Base-by-base conservation (phyloP, 2,797 vertebrate genomes). In the Eurystomus glaucurus region DNA sequence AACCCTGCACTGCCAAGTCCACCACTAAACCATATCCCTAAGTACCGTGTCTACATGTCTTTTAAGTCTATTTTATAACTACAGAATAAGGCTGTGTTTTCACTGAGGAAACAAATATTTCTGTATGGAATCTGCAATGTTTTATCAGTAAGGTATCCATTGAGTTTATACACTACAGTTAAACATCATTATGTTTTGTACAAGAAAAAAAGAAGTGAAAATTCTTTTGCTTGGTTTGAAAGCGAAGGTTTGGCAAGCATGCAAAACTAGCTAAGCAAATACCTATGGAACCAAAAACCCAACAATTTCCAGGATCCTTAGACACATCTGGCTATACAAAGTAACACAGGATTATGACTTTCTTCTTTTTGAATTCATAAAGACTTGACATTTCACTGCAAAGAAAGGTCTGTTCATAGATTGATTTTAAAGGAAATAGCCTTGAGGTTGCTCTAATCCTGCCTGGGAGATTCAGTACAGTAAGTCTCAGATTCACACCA, bases 371-470 rank as follows among this genome's bases (percentile, higher is more conserved):
- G 41, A 86, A 87, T 82, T 76, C 61, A 89, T 62, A 60, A 92
- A 91, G 74, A 45, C 65, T 46, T 74, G 55, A 90, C 64, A 89
- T 77, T 77, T 96, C 68, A 78, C 22, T 14, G 54, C 60, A 95
- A 90, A 75, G 45, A 89, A 88, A 84, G 54, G 61, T 81, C 69
- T 93, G 37, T 92, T 93, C 82, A 69, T 6, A 41, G 29, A 11
- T 2, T 65, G 71, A 39, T 72, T 69, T 78, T 81, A 79, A 89
- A 88, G 54, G 46, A 91, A 97, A 89, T 62, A 85, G 81, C 91
- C 58, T 78, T 80, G 55, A 80, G 54, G 33, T 87, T 90, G 21
- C 31, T 39, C 41, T 93, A 77, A 90, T 89, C 68, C 94, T 95
- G 55, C 57, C 76, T 65, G 35, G 50, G 9, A 91, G 35, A 70